Conservation (phyloP, 1,140 invertebrate genomes). For the Diprion similis region DNA sequence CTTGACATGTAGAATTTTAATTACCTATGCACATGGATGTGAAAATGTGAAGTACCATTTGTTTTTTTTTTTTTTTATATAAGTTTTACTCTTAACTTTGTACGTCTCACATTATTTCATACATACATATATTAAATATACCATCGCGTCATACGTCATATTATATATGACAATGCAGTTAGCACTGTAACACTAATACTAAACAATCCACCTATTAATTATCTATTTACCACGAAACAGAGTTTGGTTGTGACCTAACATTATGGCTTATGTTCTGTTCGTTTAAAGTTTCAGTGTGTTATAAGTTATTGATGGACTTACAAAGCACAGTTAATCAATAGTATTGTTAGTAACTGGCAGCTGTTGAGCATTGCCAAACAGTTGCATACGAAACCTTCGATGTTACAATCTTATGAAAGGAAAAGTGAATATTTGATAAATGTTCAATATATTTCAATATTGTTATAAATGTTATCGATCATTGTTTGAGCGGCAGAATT, state of each 20-base stretch:
- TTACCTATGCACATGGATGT: background rate
- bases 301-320: background rate
- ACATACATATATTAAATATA: conserved; percentile 32
- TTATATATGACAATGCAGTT: too few relatives aligned
- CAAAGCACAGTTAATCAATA: background rate
- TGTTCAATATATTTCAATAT: background rate
- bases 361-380: background rate
- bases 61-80: background rate
- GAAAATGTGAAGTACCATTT: background rate
- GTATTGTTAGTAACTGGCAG: background rate
- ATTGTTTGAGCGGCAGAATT: background rate
- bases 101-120: conserved; percentile 25
- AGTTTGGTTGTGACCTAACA: conserved; percentile 3
- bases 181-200: too few relatives aligned
- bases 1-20: conserved; percentile 10
- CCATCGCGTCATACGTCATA: background rate
- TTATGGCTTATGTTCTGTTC: background rate
- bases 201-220: too few relatives aligned
- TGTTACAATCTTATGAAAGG: background rate
- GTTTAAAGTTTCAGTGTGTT: background rate
- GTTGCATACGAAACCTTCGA: too few relatives aligned
- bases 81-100: background rate
- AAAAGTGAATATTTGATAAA: background rate
- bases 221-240: background rate
- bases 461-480: background rate